These are phyloP conservation scores for Notoglanidium macrostoma DNA, from an alignment of 2,797 vertebrate genomes.

Conservation along the genomic window DNA sequence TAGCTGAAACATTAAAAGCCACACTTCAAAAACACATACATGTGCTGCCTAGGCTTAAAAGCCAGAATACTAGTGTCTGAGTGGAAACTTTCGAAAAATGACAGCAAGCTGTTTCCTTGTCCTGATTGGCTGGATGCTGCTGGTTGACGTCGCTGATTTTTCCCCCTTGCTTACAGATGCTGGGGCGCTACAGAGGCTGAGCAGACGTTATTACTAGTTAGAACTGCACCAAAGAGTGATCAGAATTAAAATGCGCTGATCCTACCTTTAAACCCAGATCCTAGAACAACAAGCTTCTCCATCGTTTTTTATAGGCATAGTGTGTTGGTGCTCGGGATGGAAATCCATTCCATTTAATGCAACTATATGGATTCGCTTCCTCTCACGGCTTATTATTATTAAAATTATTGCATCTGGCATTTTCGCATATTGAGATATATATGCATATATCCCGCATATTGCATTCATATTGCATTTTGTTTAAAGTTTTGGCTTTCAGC, in stretches of 20 bases:
- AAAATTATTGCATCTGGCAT: neutral
- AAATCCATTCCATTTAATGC: neutral
- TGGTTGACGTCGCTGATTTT: neutral
- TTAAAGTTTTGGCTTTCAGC: neutral
- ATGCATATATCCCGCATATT: too few relatives aligned
- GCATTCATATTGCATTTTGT: neutral
- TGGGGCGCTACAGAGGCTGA: neutral
- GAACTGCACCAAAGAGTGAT: neutral
- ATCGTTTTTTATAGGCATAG: slow-evolving; percentile 1
- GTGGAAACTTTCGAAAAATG: too few relatives aligned
- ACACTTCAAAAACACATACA: neutral
- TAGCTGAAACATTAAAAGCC: neutral
- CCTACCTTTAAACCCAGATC: neutral
- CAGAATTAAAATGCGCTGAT: neutral
- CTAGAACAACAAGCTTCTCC: neutral
- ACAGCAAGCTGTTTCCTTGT: neutral
- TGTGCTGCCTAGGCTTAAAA: neutral
- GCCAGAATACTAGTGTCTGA: neutral
- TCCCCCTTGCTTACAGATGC: neutral
- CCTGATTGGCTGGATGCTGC: neutral
- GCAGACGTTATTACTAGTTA: too few relatives aligned
- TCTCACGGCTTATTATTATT: neutral
- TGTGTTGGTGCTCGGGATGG: too few relatives aligned
- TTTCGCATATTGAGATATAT: too few relatives aligned
- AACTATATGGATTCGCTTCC: neutral